A percentile compares a stretch with the other conserved stretches of the same genome.
phyloP scores from a whole-genome alignment of 2,797 vertebrate species.

The Sebastes matsubarae region DNA sequence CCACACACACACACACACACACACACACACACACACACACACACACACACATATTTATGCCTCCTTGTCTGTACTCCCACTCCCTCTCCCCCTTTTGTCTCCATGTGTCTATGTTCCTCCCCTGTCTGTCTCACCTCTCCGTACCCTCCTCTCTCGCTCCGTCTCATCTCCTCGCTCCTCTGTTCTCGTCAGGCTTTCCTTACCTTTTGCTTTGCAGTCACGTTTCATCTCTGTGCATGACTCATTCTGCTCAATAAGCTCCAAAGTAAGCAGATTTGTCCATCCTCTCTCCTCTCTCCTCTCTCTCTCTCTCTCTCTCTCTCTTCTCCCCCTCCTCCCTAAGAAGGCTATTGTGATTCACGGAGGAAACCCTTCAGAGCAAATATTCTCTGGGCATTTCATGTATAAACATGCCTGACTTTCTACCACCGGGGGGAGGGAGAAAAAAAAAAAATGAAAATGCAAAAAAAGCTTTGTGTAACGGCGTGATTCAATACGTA shows the following conservation, averaged over 20 bases:
- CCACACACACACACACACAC: neutral
- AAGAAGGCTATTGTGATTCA: constrained; percentile 88
- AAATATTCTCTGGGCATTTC: constrained; percentile 85
- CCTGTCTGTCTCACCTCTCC: constrained; percentile 59
- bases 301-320: constrained; percentile 3
- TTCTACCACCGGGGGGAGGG: constrained; percentile 69
- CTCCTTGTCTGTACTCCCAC: constrained; percentile 25
- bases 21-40: neutral
- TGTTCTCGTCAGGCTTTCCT: constrained; percentile 67
- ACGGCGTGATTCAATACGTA: constrained; percentile 69
- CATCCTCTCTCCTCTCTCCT: constrained; percentile 59
- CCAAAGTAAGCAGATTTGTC: constrained; percentile 90
- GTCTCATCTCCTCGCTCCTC: constrained; percentile 50
- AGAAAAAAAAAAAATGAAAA: constrained; percentile 42
- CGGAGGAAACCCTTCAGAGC: constrained; percentile 83
- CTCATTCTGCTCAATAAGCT: constrained; percentile 89
- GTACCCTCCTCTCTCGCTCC: constrained; percentile 44
- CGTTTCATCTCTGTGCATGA: constrained; percentile 84
- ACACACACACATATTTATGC: constrained; percentile 19
- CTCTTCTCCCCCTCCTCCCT: constrained; percentile 57
- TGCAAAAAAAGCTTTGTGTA: constrained; percentile 65
- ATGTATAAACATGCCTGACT: constrained; percentile 86
- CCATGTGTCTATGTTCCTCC: constrained; percentile 26
- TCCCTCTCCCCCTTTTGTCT: constrained; percentile 1
- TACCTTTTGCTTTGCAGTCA: constrained; percentile 86